A percentile compares a stretch with the other conserved stretches of the same genome.
Conservation (phyloP, 2,113 vertebrate species). For the Eptesicus fuscus region DNA sequence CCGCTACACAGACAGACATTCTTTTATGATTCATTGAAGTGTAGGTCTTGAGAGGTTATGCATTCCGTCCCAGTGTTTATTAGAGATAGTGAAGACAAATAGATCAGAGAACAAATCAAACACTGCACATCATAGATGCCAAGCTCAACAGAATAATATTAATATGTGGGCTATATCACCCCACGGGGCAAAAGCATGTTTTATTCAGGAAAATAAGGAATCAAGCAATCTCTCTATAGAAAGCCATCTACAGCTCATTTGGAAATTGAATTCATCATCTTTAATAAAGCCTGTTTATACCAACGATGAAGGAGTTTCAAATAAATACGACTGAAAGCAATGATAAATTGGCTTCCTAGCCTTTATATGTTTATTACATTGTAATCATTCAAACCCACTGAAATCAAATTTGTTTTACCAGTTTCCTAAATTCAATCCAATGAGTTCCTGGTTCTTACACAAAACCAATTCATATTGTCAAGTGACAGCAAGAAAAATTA, state of each 20-base stretch:
- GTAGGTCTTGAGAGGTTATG: conserved; percentile 63
- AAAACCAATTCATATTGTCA: conserved; percentile 64
- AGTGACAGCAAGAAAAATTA: conserved; percentile 63
- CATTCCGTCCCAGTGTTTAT: conserved; percentile 57
- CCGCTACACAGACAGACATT: conserved; percentile 38
- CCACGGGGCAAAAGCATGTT: conserved; percentile 61
- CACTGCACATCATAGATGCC: conserved; percentile 40
- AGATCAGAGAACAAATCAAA: conserved; percentile 64
- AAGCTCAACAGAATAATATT: conserved; percentile 51
- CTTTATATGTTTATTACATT: conserved; percentile 48
- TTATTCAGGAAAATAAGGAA: conserved; percentile 70
- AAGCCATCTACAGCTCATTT: conserved; percentile 64
- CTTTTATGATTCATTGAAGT: conserved; percentile 54
- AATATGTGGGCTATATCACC: conserved; percentile 47
- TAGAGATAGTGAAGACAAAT: conserved; percentile 61
- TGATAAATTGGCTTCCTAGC: conserved; percentile 53
- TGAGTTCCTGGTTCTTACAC: conserved; percentile 41
- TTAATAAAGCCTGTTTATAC: conserved; percentile 62
- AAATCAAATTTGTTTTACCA: conserved; percentile 62
- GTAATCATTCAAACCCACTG: conserved; percentile 59
- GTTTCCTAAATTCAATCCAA: conserved; percentile 67
- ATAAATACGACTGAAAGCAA: conserved; percentile 60
- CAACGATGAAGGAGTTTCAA: conserved; percentile 44
- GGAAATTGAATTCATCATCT: conserved; percentile 63
- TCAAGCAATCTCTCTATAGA: conserved; percentile 53